Conservation (phyloP, 2,888 invertebrate species). For the Eutolmus rufibarbis region DNA sequence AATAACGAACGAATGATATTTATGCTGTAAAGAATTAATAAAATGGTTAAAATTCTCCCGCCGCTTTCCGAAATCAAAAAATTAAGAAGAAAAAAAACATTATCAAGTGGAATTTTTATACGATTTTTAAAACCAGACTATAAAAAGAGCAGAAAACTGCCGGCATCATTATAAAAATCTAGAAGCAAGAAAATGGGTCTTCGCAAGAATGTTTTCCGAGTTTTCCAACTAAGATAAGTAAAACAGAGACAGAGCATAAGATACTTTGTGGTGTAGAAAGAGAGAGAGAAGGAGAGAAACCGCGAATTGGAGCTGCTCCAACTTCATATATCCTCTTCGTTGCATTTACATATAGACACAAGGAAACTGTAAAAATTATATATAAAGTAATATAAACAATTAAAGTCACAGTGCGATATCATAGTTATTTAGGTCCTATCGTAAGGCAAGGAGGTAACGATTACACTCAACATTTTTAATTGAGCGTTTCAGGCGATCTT, state of each 20-base stretch:
- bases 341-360: conserved; percentile 13
- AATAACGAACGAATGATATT: neutral
- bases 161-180: neutral
- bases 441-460: neutral
- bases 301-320: neutral
- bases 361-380: conserved; percentile 11
- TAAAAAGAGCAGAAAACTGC: neutral
- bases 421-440: conserved; percentile 18
- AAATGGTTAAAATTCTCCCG: conserved; percentile 37
- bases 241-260: conserved; percentile 9
- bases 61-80: conserved; percentile 20
- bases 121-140: neutral
- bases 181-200: neutral
- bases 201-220: neutral
- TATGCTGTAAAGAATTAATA: conserved; percentile 23
- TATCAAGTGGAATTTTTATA: conserved; percentile 23
- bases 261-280: neutral
- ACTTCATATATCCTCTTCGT: conserved; percentile 7
- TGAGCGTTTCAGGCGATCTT: neutral
- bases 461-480: neutral
- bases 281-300: neutral
- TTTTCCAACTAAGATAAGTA: neutral
- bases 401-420: neutral
- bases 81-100: neutral
- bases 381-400: neutral